Conservation (phyloP, 2,113 vertebrate genomes). For the Varanus salvator region DNA sequence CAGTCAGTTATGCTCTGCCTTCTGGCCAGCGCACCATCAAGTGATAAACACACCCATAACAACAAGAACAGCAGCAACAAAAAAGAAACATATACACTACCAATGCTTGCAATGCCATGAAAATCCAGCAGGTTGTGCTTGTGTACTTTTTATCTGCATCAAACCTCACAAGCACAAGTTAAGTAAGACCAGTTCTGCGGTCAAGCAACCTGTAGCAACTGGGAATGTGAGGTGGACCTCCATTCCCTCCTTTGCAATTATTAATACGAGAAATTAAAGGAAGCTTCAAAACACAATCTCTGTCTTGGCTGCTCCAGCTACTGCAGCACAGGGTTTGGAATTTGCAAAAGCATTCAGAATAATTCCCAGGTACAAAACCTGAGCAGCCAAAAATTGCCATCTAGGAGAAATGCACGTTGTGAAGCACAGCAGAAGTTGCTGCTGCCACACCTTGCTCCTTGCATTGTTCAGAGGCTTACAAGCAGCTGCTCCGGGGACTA, state of each 20-base stretch:
- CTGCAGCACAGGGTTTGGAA: background rate
- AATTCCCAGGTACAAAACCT: no score
- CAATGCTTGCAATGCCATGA: constrained; percentile 1
- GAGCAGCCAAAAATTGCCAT: no score
- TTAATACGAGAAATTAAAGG: background rate
- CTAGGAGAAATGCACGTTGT: no score
- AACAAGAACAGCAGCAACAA: background rate
- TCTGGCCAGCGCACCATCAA: background rate
- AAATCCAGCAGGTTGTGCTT: constrained; percentile 63
- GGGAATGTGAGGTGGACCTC: background rate
- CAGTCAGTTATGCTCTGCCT: background rate
- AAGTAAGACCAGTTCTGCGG: background rate
- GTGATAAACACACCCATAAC: background rate
- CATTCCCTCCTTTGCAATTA: background rate
- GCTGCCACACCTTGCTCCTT: no score
- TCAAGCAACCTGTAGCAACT: background rate
- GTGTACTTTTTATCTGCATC: constrained; percentile 25
- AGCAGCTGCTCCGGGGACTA: no score
- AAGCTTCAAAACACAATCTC: background rate
- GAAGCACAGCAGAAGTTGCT: no score
- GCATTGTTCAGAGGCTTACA: no score
- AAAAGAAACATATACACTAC: background rate
- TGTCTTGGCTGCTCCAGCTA: background rate
- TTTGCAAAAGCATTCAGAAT: background rate
- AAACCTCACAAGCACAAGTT: background rate